Evolutionary conservation across 2,797 vertebrate genomes (phyloP).

Genomic region (Threskiornis aethiopicus): DNA sequence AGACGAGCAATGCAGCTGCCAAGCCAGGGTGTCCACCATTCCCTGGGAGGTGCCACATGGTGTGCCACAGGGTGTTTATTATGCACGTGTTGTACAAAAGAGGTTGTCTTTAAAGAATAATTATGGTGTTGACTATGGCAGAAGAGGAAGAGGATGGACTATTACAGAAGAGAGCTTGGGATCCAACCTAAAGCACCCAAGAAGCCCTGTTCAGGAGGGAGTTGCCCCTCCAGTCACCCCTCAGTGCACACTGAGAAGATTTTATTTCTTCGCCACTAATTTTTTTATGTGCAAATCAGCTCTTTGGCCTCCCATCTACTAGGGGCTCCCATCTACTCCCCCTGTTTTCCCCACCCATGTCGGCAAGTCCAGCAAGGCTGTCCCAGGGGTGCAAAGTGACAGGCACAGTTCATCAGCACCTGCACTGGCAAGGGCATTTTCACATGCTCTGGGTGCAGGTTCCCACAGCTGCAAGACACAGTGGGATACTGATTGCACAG

Average conservation of each 20-base stretch:
- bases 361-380: accelerated
- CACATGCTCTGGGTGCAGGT: accelerated
- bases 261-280: neutral
- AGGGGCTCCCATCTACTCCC: neutral
- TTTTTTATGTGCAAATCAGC: neutral
- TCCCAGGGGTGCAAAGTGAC: neutral
- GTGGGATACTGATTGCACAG: neutral
- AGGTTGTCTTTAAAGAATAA: neutral
- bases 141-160: neutral
- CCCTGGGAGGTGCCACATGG: neutral
- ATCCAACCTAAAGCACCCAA: neutral
- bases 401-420: neutral
- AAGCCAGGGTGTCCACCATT: neutral
- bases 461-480: neutral
- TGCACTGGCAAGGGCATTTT: neutral
- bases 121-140: neutral
- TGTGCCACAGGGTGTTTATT: neutral
- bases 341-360: neutral
- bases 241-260: neutral
- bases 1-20: accelerated
- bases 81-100: neutral
- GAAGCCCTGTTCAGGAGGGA: neutral
- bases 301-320: neutral
- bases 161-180: neutral
- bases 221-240: neutral